Evolutionary conservation across 2,113 vertebrate species (phyloP), one percentile per base, ranked within the genome.

Genomic region (Chloebia gouldiae): DNA sequence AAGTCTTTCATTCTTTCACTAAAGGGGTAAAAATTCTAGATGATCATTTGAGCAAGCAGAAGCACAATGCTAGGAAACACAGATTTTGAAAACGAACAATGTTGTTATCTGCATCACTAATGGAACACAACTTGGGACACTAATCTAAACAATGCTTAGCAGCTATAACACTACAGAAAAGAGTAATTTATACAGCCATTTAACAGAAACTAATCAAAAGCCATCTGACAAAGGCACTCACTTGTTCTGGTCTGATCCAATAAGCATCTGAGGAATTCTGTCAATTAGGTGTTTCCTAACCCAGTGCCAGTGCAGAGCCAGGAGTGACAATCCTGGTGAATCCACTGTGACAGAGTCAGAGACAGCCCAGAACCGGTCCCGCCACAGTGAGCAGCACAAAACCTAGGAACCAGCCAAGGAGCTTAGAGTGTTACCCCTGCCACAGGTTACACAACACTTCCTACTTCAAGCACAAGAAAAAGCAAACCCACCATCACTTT

Each of bases 291-390:
- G 98, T 65, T 99, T 99, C 92, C 98, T 98, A 79, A 99, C 98
- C 99, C 99, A 99, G 93, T 99, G 98, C 99, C 99, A 99, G 96
- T 99, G 99, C 72, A 99, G 97, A 9, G 99, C 98, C 35, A 99
- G 97, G 64, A 99, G 97, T 3, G 99, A 97, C 80, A 99, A 85
- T 33, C 99, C 99, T 10, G 98, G 79, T 0, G 98, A 86, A 94
- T 99, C 99, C 3, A 98, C 97, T 5, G 97, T 96, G 82, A 99
- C 95, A 0, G 92, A 94, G 93, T 98, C 98, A 65, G 99, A 99
- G 42, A 98, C 92, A 1, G 96, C 94, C 99, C 99, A 99, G 97
- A 99, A 98, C 20, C 98, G 98, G 85, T 99, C 99, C 4, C 98
- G 97, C 99, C 99, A 99, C 81, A 97, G 97, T 35, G 98, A 97